Conservation (phyloP, 2,888 invertebrate genomes). For the Latrodectus elegans region DNA sequence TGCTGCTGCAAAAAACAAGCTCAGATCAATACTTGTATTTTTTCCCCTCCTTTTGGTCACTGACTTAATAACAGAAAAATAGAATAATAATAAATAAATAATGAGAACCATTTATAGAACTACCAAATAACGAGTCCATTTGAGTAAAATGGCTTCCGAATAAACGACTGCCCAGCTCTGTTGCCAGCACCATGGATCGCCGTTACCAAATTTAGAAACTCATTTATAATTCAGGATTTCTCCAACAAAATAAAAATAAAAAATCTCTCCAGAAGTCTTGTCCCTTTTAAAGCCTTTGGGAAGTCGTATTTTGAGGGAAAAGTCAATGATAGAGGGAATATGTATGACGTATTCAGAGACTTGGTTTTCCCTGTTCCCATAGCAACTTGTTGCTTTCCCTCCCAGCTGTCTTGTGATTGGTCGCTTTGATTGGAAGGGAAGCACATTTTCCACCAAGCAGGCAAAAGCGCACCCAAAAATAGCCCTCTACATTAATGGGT, state of each 20-base stretch:
- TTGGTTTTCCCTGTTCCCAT: conserved; percentile 45
- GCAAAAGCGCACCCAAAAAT: conserved; percentile 29
- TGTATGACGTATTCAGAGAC: conserved; percentile 28
- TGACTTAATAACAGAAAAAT: too few relatives aligned
- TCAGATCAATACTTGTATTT: too few relatives aligned
- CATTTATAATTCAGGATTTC: conserved; percentile 33
- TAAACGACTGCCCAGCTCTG: too few relatives aligned
- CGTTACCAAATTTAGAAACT: conserved; percentile 35
- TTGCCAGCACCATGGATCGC: background rate
- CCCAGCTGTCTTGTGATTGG: conserved; percentile 48
- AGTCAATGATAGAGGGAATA: conserved; percentile 42
- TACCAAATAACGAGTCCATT: too few relatives aligned
- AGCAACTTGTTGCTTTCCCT: conserved; percentile 65
- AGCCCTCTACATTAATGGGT: conserved; percentile 22
- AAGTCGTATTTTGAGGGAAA: conserved; percentile 27
- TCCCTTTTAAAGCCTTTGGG: conserved; percentile 1
- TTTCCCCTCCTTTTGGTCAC: too few relatives aligned
- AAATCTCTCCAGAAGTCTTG: conserved; percentile 7
- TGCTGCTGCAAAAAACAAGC: too few relatives aligned
- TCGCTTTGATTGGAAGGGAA: conserved; percentile 43
- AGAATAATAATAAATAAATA: too few relatives aligned
- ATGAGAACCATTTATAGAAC: too few relatives aligned
- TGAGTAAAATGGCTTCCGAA: too few relatives aligned
- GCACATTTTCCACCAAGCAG: conserved; percentile 48
- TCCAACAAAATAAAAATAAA: background rate